Percentiles rank a stretch among this genome's conserved stretches.
Conservation (phyloP, 2,113 vertebrate genomes). For the Clarias gariepinus region DNA sequence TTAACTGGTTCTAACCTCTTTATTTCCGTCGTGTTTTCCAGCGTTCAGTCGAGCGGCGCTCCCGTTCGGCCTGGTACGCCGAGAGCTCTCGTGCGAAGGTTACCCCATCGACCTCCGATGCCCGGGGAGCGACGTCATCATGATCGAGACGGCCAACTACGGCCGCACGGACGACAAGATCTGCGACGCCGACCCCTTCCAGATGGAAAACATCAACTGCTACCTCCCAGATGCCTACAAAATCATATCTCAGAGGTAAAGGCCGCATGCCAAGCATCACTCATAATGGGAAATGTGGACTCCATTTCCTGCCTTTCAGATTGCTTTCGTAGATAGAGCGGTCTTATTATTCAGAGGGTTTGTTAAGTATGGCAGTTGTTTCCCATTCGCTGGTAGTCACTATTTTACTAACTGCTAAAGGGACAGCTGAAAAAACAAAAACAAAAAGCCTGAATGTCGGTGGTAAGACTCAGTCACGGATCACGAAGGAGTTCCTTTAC, state of each 20-base stretch:
- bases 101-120: conserved; percentile 97
- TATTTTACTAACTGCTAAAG: conserved; percentile 9
- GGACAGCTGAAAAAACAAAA: conserved; percentile 41
- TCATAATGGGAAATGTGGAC: conserved; percentile 44
- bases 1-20: background rate
- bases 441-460: conserved; percentile 11
- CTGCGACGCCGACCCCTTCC: conserved; percentile 97
- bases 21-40: background rate
- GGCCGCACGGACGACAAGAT: conserved; percentile 98
- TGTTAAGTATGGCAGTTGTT: conserved; percentile 26
- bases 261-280: conserved; percentile 38
- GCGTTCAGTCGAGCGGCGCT: conserved; percentile 87
- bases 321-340: conserved; percentile 12
- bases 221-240: conserved; percentile 99
- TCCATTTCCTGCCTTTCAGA: conserved; percentile 43
- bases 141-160: conserved; percentile 98
- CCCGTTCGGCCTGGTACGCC: conserved; percentile 92
- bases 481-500: conserved; percentile 3
- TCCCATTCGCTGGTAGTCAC: conserved; percentile 16
- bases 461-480: background rate
- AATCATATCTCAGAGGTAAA: conserved; percentile 98
- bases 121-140: conserved; percentile 96
- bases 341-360: conserved; percentile 24
- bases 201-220: conserved; percentile 99
- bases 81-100: conserved; percentile 96